Base-by-base conservation (phyloP, 2,113 vertebrate genomes). In the Scortum barcoo region DNA sequence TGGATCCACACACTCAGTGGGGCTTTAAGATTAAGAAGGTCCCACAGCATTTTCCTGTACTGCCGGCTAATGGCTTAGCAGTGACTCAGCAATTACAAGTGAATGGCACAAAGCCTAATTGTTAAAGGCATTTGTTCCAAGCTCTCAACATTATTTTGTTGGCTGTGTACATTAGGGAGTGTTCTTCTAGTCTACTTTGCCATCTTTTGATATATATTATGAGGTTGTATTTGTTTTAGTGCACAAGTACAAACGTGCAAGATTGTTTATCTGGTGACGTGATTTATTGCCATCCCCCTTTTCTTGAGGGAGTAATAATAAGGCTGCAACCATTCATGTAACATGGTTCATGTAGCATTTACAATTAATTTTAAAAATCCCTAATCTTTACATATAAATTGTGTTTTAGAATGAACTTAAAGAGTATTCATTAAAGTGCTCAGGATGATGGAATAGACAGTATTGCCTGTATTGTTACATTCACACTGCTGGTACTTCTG, bases 31-130 rank as follows among this genome's bases (percentile, higher is more conserved):
- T 46, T 16, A 74, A 66, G 12, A 73, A 28, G 40, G 24, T 14
- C 30, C 20, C 42, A 19, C 24, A 46, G 16, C 51, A 20, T 63
- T 70, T 40, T 60, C 24, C 42, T 78, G 46, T 68, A 42, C 19
- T 69, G 57, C 46, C 36, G 22, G 58, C 36, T 78, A 84, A 78
- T 28, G 26, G 13, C 14, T 78, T 20, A 48, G 46, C 75, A 86
- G 58, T 91, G 86, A 92, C 80, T 91, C 88, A 90, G 83, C 87
- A 69, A 13, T 20, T 78, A 22, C 58, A 53, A 42, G 57, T 89
- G 51, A 83, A 65, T 60, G 44, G 54, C 30, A 68, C 38, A 44
- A 65, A 69, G 42, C 17, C 22, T 44, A 5, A 68, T 46, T 58
- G 48, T 73, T 61, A 22, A 58, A 78, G 57, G 9, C 62, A 63